These are phyloP conservation scores for Dromococcyx pavoninus DNA, from an alignment of 2,797 vertebrate genomes.

Conservation along the genomic window DNA sequence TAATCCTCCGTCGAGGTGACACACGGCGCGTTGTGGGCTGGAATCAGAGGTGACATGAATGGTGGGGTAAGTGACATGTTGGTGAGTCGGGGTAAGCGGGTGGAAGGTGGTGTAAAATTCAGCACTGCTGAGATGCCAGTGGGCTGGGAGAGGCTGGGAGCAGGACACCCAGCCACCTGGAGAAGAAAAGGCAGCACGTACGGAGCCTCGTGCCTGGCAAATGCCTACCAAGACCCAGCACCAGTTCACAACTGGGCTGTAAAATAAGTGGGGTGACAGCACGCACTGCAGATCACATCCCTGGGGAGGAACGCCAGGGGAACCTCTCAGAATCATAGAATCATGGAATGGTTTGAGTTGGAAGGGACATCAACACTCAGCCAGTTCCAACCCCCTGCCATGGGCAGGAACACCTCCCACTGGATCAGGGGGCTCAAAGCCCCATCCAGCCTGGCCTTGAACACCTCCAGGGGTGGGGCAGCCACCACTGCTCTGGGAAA, in stretches of 20 bases:
- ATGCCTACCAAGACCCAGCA: not conserved
- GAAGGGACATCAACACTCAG: no score
- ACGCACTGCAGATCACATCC: rapidly evolving
- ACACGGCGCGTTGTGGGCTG: not conserved
- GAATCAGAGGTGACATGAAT: not conserved
- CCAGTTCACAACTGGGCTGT: rapidly evolving
- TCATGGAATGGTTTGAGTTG: no score
- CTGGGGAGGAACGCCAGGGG: not conserved
- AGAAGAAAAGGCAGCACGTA: not conserved
- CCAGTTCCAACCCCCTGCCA: no score
- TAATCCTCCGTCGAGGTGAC: constrained; percentile 15
- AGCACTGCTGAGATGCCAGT: not conserved
- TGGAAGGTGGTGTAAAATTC: not conserved
- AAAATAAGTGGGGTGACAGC: not conserved
- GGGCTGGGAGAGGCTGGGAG: not conserved
- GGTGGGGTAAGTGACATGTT: not conserved
- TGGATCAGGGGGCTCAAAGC: no score
- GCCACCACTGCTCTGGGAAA: no score
- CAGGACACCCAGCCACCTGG: not conserved
- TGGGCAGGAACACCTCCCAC: no score
- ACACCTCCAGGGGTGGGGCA: no score
- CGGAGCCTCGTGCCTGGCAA: not conserved
- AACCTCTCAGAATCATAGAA: no score
- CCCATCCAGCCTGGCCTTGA: no score
- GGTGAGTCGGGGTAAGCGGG: not conserved